Evolutionary conservation across 2,113 vertebrate genomes (phyloP).

Genomic region (Grus americana): DNA sequence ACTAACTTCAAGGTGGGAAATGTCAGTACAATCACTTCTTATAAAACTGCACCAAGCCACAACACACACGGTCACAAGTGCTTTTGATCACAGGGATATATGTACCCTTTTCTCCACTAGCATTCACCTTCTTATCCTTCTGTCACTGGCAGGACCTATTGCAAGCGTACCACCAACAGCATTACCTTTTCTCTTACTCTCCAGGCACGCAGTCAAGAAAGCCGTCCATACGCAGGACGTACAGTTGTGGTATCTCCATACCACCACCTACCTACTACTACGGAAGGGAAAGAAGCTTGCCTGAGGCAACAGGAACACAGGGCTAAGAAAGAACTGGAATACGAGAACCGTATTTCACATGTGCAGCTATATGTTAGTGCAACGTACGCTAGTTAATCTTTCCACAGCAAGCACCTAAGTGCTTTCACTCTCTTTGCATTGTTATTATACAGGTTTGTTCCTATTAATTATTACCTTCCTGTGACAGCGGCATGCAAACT

Average conservation of each 20-base stretch:
- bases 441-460: background rate
- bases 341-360: background rate
- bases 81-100: background rate
- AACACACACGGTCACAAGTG: fast-evolving
- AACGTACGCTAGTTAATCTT: background rate
- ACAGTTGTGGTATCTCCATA: background rate
- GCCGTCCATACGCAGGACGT: background rate
- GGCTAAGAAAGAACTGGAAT: background rate
- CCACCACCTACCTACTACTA: background rate
- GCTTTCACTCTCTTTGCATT: background rate
- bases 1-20: background rate
- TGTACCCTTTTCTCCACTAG: background rate
- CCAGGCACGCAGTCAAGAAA: background rate
- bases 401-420: background rate
- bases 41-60: background rate
- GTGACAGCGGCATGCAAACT: background rate
- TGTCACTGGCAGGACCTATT: background rate
- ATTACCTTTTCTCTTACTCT: background rate
- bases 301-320: background rate
- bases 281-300: background rate
- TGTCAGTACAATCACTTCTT: background rate
- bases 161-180: background rate
- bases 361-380: background rate
- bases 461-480: conserved; percentile 39
- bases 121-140: background rate